phyloP scores from a whole-genome alignment of 1,140 invertebrate species.

The Magallana gigas region DNA sequence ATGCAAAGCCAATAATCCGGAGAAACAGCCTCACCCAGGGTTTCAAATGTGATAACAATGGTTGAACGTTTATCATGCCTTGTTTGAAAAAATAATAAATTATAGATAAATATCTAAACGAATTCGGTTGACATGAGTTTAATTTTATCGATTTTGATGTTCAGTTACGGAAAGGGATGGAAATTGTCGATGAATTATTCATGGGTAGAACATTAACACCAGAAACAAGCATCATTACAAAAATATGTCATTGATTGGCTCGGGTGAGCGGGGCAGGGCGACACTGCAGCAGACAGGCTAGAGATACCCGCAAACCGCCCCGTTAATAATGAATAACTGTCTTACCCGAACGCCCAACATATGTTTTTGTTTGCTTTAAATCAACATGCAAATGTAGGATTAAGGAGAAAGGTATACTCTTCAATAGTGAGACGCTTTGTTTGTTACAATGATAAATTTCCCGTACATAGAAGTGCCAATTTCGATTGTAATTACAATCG shows the following conservation, averaged over 20 bases:
- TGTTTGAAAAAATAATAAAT: too few relatives aligned
- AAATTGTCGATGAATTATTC: conserved; percentile 17
- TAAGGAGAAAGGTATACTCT: conserved; percentile 21
- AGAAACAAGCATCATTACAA: conserved; percentile 19
- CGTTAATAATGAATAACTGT: background rate
- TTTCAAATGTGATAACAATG: too few relatives aligned
- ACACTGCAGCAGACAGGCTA: background rate
- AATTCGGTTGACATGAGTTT: background rate
- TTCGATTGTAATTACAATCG: conserved; percentile 34
- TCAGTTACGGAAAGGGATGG: background rate
- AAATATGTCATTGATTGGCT: background rate
- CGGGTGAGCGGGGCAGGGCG: background rate
- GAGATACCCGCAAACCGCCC: background rate
- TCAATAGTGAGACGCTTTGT: background rate
- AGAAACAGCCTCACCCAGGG: too few relatives aligned
- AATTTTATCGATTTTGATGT: conserved; percentile 16
- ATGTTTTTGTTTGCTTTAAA: conserved; percentile 8
- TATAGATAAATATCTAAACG: too few relatives aligned
- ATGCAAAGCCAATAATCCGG: too few relatives aligned
- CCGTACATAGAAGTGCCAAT: background rate
- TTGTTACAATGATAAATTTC: conserved; percentile 16
- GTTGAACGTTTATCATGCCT: too few relatives aligned
- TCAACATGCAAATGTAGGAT: conserved; percentile 19
- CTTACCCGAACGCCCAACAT: background rate
- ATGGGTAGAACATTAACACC: background rate